Percentiles rank a stretch among this genome's conserved stretches.
These are phyloP conservation scores for Bolborhynchus lineola DNA, from an alignment of 2,113 vertebrate genomes.

Conservation along the genomic window DNA sequence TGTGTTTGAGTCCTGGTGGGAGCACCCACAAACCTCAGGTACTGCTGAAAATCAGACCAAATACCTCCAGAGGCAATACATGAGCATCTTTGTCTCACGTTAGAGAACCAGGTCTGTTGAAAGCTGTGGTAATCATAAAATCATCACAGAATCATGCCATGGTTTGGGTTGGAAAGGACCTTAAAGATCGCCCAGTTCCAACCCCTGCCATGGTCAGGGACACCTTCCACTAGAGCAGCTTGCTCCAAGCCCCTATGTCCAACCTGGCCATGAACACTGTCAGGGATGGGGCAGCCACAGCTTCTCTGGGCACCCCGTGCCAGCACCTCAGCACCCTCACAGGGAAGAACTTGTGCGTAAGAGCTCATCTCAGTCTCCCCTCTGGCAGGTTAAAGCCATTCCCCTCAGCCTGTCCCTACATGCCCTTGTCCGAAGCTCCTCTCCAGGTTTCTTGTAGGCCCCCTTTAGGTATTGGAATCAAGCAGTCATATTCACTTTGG, in stretches of 20 bases:
- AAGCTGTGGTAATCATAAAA: not conserved
- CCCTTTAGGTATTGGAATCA: not conserved
- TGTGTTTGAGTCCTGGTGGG: not conserved
- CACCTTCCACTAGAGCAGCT: not conserved
- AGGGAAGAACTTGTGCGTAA: too few relatives aligned
- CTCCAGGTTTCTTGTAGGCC: not conserved
- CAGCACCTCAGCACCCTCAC: too few relatives aligned
- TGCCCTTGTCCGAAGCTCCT: not conserved
- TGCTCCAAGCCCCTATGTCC: not conserved
- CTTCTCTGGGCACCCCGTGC: too few relatives aligned
- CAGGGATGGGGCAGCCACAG: too few relatives aligned
- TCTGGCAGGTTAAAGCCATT: not conserved
- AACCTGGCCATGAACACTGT: too few relatives aligned
- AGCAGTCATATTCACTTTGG: not conserved
- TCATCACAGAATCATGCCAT: not conserved
- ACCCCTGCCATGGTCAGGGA: not conserved
- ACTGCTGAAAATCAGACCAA: not conserved
- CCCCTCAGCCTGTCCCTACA: not conserved
- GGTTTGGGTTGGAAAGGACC: not conserved
- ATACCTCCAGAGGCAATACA: not conserved
- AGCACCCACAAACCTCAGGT: not conserved
- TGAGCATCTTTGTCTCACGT: accelerated
- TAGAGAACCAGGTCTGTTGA: not conserved
- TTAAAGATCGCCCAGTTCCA: not conserved
- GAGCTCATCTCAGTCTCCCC: too few relatives aligned